These are phyloP conservation scores for Leptodactylus fuscus DNA, from an alignment of 2,113 vertebrate species.

Conservation along the genomic window DNA sequence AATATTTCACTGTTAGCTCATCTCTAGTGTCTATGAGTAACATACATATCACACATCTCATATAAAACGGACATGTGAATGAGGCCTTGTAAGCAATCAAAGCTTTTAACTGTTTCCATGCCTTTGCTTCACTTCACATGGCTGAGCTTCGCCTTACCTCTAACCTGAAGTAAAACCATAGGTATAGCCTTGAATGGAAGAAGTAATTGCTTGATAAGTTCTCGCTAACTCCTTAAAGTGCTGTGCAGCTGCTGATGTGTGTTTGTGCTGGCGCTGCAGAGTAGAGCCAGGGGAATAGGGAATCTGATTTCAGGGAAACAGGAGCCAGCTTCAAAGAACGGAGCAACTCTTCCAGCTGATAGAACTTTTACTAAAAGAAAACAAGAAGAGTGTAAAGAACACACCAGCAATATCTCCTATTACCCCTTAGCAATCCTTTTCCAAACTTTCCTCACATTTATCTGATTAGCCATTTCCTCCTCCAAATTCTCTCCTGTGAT, in stretches of 20 bases:
- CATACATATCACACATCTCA: too few species aligned
- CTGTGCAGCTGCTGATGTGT: conserved; percentile 76
- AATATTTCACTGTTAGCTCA: too few species aligned
- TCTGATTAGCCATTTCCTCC: conserved; percentile 67
- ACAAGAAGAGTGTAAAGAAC: conserved; percentile 76
- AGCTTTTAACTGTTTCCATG: not conserved
- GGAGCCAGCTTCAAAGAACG: conserved; percentile 81
- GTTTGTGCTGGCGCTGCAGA: conserved; percentile 79
- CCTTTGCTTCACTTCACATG: not conserved
- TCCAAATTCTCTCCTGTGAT: conserved; percentile 65
- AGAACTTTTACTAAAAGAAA: conserved; percentile 79
- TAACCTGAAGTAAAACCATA: conserved; percentile 63
- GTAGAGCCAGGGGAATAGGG: conserved; percentile 75
- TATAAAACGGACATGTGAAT: too few species aligned
- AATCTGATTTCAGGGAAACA: conserved; percentile 82
- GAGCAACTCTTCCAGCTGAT: conserved; percentile 76
- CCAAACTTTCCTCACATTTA: conserved; percentile 68
- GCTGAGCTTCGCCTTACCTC: conserved; percentile 41
- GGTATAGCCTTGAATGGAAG: conserved; percentile 65
- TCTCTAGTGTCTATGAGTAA: too few species aligned
- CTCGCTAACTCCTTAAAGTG: conserved; percentile 71
- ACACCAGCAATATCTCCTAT: conserved; percentile 68
- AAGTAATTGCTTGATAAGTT: conserved; percentile 69
- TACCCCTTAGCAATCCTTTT: conserved; percentile 68
- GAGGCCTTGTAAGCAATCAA: not conserved